These are phyloP conservation scores for Melanerpes formicivorus DNA, from an alignment of 2,113 vertebrate genomes.

Conservation along the genomic window DNA sequence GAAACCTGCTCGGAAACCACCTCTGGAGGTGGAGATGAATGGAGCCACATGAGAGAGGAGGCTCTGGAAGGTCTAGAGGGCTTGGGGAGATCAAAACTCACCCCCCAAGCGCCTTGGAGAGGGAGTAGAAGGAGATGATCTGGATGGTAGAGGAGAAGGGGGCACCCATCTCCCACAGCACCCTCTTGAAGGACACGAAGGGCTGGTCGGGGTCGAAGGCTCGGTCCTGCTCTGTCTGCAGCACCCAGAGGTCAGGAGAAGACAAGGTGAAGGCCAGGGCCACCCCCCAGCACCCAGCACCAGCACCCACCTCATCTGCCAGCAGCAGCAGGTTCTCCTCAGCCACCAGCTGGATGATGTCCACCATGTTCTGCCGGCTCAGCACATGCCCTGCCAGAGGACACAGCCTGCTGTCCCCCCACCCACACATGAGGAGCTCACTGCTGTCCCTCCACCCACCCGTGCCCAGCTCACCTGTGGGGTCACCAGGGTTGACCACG, in stretches of 20 bases:
- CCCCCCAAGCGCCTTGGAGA: not conserved
- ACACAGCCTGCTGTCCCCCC: not conserved
- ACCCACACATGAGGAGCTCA: no score
- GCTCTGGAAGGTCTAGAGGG: not conserved
- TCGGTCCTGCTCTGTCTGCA: not conserved
- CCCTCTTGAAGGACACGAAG: not conserved
- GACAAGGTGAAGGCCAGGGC: not conserved
- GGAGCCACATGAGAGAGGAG: not conserved
- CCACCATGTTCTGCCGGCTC: conserved; percentile 72
- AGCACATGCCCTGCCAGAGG: conserved; percentile 73
- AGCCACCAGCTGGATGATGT: conserved; percentile 75
- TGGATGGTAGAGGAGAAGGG: not conserved
- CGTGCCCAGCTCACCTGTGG: not conserved
- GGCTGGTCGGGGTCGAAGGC: not conserved
- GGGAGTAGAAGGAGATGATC: not conserved
- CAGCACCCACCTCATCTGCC: conserved; percentile 12
- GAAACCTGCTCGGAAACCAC: not conserved
- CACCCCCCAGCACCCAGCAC: not conserved
- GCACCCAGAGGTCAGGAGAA: no score
- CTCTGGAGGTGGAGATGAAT: not conserved
- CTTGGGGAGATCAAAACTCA: not conserved
- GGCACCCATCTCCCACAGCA: not conserved
- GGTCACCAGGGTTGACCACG: not conserved
- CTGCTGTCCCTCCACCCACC: not conserved
- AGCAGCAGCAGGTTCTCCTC: conserved; percentile 79